Evolutionary conservation across 2,113 vertebrate species (phyloP).

Genomic region (Chionis minor): DNA sequence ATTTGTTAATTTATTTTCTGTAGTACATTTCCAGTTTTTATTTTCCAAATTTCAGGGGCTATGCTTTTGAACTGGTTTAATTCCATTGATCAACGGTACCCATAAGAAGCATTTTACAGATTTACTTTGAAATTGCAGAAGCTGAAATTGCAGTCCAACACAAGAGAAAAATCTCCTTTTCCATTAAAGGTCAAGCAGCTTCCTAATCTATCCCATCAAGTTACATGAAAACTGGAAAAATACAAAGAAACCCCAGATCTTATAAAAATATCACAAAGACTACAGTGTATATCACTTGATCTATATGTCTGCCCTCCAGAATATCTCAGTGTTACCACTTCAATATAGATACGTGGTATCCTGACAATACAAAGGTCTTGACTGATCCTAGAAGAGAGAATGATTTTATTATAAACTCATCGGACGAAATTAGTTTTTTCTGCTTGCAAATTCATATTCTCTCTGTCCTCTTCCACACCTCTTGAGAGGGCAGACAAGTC

Average conservation of each 20-base stretch:
- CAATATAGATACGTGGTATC: background rate
- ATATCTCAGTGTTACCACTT: background rate
- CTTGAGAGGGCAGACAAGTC: background rate
- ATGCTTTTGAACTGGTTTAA: background rate
- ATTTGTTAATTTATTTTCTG: background rate
- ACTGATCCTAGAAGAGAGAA: background rate
- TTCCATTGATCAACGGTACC: background rate
- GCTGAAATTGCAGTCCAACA: background rate
- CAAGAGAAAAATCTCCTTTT: background rate
- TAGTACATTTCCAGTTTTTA: background rate
- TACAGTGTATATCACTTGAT: background rate
- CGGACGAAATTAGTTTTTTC: background rate
- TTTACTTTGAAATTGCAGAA: background rate
- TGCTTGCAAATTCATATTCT: background rate
- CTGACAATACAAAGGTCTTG: background rate
- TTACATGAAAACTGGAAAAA: background rate
- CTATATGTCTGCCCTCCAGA: background rate
- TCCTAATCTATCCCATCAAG: background rate
- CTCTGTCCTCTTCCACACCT: background rate
- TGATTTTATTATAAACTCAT: background rate
- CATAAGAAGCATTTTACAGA: background rate
- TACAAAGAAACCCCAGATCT: background rate
- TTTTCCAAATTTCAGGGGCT: background rate
- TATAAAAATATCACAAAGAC: background rate
- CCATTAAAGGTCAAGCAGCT: background rate